These are phyloP conservation scores for Alloscopus bannaensis DNA, from an alignment of 2,888 invertebrate genomes.

Conservation along the genomic window DNA sequence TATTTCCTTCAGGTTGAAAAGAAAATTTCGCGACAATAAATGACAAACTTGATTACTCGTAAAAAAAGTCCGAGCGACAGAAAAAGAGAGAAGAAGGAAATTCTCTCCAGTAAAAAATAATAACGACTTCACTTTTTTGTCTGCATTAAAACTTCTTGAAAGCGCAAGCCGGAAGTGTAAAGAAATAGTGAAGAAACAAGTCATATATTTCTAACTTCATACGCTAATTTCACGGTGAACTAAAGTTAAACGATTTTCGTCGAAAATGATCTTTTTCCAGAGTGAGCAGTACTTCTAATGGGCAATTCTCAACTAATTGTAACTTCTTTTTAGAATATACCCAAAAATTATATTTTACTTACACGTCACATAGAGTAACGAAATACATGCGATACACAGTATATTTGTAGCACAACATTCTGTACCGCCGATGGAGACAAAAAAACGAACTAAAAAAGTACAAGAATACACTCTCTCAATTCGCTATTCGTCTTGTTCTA, in stretches of 20 bases:
- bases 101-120: slow-evolving; percentile 27
- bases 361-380: too few relatives aligned
- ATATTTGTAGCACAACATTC: too few relatives aligned
- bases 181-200: neutral
- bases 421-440: too few relatives aligned
- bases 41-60: slow-evolving; percentile 49
- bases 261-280: neutral
- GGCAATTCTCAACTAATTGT: slow-evolving; percentile 51
- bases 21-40: slow-evolving; percentile 3
- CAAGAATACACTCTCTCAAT: too few relatives aligned
- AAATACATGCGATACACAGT: too few relatives aligned
- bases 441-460: too few relatives aligned
- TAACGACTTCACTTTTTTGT: slow-evolving; percentile 14
- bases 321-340: slow-evolving; percentile 23
- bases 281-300: neutral
- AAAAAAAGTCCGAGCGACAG: too few relatives aligned
- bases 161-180: slow-evolving; percentile 20
- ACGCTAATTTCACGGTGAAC: slow-evolving; percentile 38
- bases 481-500: too few relatives aligned
- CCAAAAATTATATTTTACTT: slow-evolving; percentile 14
- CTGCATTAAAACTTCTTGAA: slow-evolving; percentile 22
- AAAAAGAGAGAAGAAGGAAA: slow-evolving; percentile 10
- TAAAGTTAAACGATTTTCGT: slow-evolving; percentile 1
- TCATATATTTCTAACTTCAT: too few relatives aligned
- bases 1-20: too few relatives aligned